Percentiles rank a stretch among this genome's conserved stretches.
Evolutionary conservation across 2,113 vertebrate species (phyloP).

Genomic region (Lota lota): DNA sequence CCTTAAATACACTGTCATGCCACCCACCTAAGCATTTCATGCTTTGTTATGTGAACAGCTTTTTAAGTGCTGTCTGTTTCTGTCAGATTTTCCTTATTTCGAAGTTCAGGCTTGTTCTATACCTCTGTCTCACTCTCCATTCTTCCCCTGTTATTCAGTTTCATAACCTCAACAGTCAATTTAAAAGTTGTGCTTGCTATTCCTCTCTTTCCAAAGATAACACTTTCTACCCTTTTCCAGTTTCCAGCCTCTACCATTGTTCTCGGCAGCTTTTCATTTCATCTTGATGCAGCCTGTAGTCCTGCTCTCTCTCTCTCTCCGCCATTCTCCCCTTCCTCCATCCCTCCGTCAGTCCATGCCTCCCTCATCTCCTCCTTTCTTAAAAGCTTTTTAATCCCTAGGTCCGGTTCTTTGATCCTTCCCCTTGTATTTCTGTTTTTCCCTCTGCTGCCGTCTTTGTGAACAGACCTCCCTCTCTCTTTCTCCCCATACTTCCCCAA

Average conservation of each 20-base stretch:
- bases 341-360: neutral
- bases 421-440: constrained; percentile 46
- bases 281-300: too few species aligned
- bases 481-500: constrained; percentile 24
- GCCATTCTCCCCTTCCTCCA: neutral
- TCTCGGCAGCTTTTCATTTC: constrained; percentile 10
- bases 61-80: constrained; percentile 22
- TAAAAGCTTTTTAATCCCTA: constrained; percentile 48
- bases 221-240: constrained; percentile 7
- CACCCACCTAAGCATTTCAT: constrained; percentile 34
- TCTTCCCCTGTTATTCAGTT: constrained; percentile 29
- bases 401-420: constrained; percentile 53
- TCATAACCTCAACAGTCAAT: constrained; percentile 27
- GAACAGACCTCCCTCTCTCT: constrained; percentile 35
- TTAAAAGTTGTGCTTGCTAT: constrained; percentile 18
- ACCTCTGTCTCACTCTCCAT: constrained; percentile 36
- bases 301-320: constrained; percentile 1
- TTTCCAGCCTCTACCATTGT: constrained; percentile 9
- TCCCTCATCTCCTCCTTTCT: constrained; percentile 18
- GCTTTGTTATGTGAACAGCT: constrained; percentile 32
- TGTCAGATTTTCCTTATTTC: constrained; percentile 28
- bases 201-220: constrained; percentile 19
- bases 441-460: constrained; percentile 37
- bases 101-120: constrained; percentile 36
- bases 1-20: constrained; percentile 23